Evolutionary conservation across 1,140 invertebrate genomes (phyloP), one percentile per base, ranked within the genome.

Genomic region (Forficula auricularia): DNA sequence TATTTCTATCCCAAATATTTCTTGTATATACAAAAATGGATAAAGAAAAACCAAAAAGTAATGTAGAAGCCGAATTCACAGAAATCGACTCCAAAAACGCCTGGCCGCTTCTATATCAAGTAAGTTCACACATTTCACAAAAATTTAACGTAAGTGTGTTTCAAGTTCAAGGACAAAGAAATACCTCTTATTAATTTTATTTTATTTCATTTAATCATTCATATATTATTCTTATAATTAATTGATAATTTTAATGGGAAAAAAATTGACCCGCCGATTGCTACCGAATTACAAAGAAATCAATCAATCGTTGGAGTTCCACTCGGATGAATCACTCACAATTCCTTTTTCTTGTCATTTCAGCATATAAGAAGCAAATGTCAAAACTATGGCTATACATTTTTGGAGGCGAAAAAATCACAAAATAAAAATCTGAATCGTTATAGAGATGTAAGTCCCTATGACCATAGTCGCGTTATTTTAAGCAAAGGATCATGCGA

Each of bases 371-470:
- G 67, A 56, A 61, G 55, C 52, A 67, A 72, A 55, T 75, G 71
- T 54, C 62, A 59, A 42, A 72, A 64, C 56, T 71, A 67, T 50
- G 63, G 77, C 27, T 83, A 77, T 50, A 72, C 75, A 31, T 76
- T 67, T 49, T 60, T 69, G 36, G 85, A 87, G 63, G 82, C 86
- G 3, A 76, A 75, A 53, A 83, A 80, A 56, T 67, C 73, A 35
- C 69, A 79, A 55, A 92, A 91, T 57, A 79, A 76, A 59, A 67
- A 63, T 45, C 61, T 89, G 48, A 94, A 94, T 65, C 71, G 92
- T 50, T 97, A 96, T 58, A 68, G 87, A 58, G 91, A 97, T 77
- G 91, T 97, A 1, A 85, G 80, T 55, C 91, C 92, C 19, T 97
- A 83, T 58, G 87, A 97, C 65, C 88, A 95, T 59, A 86, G 79